Percentiles rank a stretch among this genome's conserved stretches.
These are phyloP conservation scores for Miniopterus natalensis DNA, from an alignment of 2,113 vertebrate genomes.

Conservation along the genomic window DNA sequence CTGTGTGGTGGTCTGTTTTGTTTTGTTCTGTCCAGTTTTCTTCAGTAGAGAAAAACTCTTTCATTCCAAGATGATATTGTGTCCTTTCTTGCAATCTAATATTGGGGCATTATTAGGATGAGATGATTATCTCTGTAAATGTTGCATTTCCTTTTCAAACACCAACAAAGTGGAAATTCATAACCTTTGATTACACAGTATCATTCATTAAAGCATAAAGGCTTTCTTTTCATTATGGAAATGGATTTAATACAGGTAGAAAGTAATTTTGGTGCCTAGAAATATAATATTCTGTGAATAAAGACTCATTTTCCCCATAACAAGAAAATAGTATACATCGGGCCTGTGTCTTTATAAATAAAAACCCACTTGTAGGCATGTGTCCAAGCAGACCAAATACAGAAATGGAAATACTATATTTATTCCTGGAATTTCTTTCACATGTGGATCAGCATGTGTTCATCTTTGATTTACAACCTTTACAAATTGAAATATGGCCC, in stretches of 20 bases:
- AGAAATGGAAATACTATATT: conserved; percentile 70
- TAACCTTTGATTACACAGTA: conserved; percentile 71
- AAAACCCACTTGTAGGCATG: conserved; percentile 35
- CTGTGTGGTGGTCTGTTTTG: background rate
- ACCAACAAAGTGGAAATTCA: conserved; percentile 64
- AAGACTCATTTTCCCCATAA: conserved; percentile 61
- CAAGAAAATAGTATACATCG: conserved; percentile 69
- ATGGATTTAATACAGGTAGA: conserved; percentile 75
- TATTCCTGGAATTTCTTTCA: conserved; percentile 59
- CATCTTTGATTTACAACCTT: conserved; percentile 69
- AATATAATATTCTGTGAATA: conserved; percentile 70
- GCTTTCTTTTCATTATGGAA: conserved; percentile 79
- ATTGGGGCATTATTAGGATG: conserved; percentile 12
- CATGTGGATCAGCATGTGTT: conserved; percentile 18
- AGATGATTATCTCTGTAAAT: conserved; percentile 55
- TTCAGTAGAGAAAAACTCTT: conserved; percentile 26
- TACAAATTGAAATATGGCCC: conserved; percentile 65
- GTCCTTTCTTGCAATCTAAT: conserved; percentile 42
- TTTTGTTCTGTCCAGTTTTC: background rate
- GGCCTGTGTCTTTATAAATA: conserved; percentile 54
- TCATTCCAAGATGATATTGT: background rate
- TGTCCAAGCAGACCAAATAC: conserved; percentile 65
- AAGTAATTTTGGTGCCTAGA: conserved; percentile 76
- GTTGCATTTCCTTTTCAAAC: background rate
- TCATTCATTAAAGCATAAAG: conserved; percentile 77